Evolutionary conservation across 2,113 vertebrate genomes (phyloP).

Genomic region (Tragelaphus scriptus): DNA sequence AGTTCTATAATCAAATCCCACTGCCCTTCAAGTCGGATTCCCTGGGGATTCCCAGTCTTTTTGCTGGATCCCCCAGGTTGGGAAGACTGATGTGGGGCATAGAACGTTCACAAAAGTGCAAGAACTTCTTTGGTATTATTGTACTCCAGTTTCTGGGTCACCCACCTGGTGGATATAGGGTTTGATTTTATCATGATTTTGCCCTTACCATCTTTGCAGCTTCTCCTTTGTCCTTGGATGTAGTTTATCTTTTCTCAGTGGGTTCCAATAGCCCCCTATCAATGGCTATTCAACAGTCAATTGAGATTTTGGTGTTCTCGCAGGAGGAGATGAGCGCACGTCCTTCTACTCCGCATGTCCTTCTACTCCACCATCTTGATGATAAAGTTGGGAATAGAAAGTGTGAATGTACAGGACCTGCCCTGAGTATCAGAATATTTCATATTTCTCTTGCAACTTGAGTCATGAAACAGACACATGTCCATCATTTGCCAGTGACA

Average conservation of each 20-base stretch:
- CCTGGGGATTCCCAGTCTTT: background rate
- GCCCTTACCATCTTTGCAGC: background rate
- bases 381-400: background rate
- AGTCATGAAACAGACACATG: background rate
- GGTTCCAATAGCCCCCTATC: background rate
- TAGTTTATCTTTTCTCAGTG: background rate
- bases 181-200: background rate
- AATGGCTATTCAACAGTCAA: background rate
- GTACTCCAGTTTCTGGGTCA: background rate
- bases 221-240: background rate
- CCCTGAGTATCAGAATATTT: background rate
- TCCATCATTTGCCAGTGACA: background rate
- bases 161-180: background rate
- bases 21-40: background rate
- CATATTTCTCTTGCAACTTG: background rate
- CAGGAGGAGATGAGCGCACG: background rate
- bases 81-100: background rate
- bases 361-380: background rate
- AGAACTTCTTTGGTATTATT: background rate
- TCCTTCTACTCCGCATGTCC: background rate
- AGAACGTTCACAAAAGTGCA: background rate
- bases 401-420: background rate
- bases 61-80: background rate
- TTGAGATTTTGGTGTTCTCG: background rate
- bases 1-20: background rate